phyloP scores from a whole-genome alignment of 2,888 invertebrate species.

The Amphipoea lucens region DNA sequence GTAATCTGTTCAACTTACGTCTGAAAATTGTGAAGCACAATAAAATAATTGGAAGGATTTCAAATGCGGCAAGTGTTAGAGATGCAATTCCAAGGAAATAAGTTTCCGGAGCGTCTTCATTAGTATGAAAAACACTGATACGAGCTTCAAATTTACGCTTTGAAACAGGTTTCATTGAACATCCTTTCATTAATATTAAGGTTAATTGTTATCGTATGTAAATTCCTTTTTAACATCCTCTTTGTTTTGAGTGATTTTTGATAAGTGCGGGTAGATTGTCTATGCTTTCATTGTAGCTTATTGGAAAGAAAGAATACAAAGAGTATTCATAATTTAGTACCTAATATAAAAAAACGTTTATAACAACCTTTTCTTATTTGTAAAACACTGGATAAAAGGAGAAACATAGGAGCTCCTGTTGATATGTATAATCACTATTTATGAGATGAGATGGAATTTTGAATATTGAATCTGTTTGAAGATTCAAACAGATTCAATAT shows the following conservation, averaged over 20 bases:
- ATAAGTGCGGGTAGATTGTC: slow-evolving; percentile 26
- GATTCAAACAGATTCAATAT: slow-evolving; percentile 19
- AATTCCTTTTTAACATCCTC: slow-evolving; percentile 14
- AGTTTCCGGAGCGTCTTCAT: slow-evolving; percentile 26
- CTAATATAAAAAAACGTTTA: background rate
- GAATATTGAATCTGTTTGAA: no score
- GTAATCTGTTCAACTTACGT: slow-evolving; percentile 28
- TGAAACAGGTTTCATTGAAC: slow-evolving; percentile 48
- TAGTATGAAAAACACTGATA: slow-evolving; percentile 33
- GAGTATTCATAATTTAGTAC: background rate
- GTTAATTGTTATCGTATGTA: slow-evolving; percentile 36
- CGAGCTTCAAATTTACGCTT: background rate
- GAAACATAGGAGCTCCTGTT: background rate
- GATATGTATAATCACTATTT: background rate
- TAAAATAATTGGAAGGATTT: slow-evolving; percentile 24
- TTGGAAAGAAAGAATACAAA: background rate
- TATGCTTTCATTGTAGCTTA: background rate
- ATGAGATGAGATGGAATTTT: background rate
- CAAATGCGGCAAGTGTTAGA: slow-evolving; percentile 21
- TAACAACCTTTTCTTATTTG: background rate
- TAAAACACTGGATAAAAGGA: background rate
- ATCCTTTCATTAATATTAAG: slow-evolving; percentile 40
- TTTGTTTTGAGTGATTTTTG: background rate
- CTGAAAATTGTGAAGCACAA: slow-evolving; percentile 32
- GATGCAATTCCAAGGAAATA: slow-evolving; percentile 13